Percentiles rank a stretch among this genome's conserved stretches.
phyloP scores from a whole-genome alignment of 2,113 vertebrate species.

The Ailuropoda melanoleuca region DNA sequence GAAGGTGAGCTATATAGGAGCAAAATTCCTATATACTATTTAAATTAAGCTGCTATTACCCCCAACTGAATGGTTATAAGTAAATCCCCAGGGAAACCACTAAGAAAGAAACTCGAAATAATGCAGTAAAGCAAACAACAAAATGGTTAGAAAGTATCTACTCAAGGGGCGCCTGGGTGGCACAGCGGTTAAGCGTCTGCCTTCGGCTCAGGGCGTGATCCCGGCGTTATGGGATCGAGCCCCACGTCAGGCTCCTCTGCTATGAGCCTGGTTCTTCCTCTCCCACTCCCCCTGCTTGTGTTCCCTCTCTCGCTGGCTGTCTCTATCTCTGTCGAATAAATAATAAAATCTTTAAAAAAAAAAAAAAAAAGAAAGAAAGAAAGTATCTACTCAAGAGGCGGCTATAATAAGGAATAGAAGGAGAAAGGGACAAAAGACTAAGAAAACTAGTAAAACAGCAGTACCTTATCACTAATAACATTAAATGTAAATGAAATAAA shows the following conservation, averaged over 20 bases:
- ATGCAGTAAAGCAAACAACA: background rate
- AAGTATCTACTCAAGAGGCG: background rate
- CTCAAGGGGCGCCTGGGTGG: background rate
- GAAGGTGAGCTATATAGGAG: background rate
- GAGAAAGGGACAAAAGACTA: background rate
- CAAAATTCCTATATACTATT: background rate
- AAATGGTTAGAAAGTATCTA: background rate
- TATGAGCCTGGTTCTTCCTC: too few species aligned
- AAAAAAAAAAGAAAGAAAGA: too few species aligned
- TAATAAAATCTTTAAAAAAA: too few species aligned
- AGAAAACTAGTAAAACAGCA: background rate
- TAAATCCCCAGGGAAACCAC: background rate
- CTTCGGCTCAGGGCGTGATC: too few species aligned
- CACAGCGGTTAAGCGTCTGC: too few species aligned
- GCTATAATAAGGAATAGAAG: background rate
- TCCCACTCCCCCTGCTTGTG: too few species aligned
- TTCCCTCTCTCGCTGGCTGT: too few species aligned
- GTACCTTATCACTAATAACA: background rate
- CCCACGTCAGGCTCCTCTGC: too few species aligned
- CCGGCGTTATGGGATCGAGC: too few species aligned
- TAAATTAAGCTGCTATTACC: background rate
- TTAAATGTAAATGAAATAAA: background rate
- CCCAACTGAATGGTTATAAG: background rate
- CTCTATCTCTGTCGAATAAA: too few species aligned
- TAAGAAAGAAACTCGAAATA: background rate